phyloP scores from a whole-genome alignment of 2,888 invertebrate species.

The Xylota sylvarum region DNA sequence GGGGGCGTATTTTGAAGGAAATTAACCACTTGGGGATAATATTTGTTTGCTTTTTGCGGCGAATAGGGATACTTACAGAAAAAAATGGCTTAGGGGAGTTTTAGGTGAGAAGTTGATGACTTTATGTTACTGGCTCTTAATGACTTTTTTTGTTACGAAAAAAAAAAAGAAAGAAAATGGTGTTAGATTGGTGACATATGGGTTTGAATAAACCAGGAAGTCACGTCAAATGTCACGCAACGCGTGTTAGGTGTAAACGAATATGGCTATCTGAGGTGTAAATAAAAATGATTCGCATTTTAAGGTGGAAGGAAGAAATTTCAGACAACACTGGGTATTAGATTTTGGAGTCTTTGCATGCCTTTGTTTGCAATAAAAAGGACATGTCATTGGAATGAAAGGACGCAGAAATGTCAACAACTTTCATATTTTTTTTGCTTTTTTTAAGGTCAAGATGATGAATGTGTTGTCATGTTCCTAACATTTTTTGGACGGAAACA shows the following conservation, averaged over 20 bases:
- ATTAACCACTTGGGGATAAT: not conserved
- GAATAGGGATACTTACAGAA: not conserved
- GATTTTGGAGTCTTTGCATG: too few species aligned
- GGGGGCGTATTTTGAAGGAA: slow-evolving; percentile 15
- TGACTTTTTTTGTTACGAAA: not conserved
- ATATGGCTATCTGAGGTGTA: not conserved
- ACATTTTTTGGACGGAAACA: too few species aligned
- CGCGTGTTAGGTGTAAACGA: not conserved
- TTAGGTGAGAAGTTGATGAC: slow-evolving; percentile 6
- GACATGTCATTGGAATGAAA: too few species aligned
- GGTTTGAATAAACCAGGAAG: not conserved
- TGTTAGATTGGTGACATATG: slow-evolving; percentile 12
- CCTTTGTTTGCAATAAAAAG: too few species aligned
- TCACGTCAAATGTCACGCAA: not conserved
- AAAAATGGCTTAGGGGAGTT: not conserved
- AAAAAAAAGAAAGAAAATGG: not conserved
- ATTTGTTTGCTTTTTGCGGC: not conserved
- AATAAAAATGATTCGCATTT: not conserved
- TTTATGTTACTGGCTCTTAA: slow-evolving; percentile 1
- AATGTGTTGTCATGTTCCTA: too few species aligned
- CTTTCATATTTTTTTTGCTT: too few species aligned
- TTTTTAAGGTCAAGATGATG: too few species aligned
- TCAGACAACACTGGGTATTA: too few species aligned
- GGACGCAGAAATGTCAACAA: too few species aligned
- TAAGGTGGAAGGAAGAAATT: too few species aligned